Base-by-base conservation (phyloP, 2,797 vertebrate genomes). In the Myoxocephalus aenaeus region DNA sequence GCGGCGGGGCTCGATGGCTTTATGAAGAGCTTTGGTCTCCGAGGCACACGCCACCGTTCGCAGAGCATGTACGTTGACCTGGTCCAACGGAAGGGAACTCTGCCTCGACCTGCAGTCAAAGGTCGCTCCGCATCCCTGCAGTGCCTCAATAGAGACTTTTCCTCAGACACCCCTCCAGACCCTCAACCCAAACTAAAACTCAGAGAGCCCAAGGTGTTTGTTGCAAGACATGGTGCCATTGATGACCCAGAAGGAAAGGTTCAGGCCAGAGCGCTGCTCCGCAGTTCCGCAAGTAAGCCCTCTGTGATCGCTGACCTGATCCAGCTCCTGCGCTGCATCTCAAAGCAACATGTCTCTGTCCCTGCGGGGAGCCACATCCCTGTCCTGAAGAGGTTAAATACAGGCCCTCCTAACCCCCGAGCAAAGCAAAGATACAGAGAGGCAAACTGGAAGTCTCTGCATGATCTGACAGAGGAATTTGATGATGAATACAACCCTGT, bases 401-500 rank as follows among this genome's bases (percentile, higher is more conserved):
- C 38, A 36, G 50, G 81, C 9, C 29, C 67, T 18, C 22, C 76
- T 7, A 71, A 66, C 48, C 61, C 34, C 4, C 70, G 13, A 71
- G 74, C 65, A 12, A 90, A 77, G 42, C 73, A 3, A 53, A 90
- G 79, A 61, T 54, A 58, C 65, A 82, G 34, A 81, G 79, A 85
- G 42, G 65, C 73, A 73, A 79, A 90, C 27, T 87, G 72, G 90
- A 93, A 87, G 78, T 92, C 77, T 80, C 75, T 95, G n/a, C 87
- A 91, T 64, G 92, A 95, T 25, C 88, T 96, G 38, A 82, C 94
- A 65, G 93, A 94, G 77, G 93, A 94, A 67, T 95, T 95, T 92
- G 89, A 94, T 82, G 94, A 96, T 85, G 87, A 96, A 73, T 96
- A 95, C 82, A 82, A 66, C 34, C 83, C 93, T 75, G 70, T 95